Conservation (phyloP, 2,797 vertebrate species). For the Heteromormyrus szaboi region DNA sequence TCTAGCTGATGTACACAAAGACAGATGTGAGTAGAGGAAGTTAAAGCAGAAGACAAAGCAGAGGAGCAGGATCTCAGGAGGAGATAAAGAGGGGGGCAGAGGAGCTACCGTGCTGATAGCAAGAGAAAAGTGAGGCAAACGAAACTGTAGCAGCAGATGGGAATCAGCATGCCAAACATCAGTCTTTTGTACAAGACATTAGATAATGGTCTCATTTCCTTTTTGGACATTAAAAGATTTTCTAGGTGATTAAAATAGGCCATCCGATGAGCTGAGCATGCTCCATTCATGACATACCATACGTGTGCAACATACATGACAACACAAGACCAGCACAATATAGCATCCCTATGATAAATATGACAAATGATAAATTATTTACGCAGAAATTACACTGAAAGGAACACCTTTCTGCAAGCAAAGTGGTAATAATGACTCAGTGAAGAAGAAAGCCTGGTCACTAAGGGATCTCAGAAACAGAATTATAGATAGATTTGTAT, state of each 20-base stretch:
- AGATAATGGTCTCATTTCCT: conserved; percentile 43
- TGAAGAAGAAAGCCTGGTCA: conserved; percentile 22
- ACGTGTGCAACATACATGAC: neutral
- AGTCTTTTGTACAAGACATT: conserved; percentile 39
- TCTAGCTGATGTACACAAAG: neutral
- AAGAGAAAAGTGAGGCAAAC: conserved; percentile 26
- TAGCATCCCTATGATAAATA: neutral
- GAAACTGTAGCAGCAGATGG: conserved; percentile 43
- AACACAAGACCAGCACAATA: neutral
- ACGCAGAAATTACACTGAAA: neutral
- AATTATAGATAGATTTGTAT: conserved; percentile 39
- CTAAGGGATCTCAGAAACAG: conserved; percentile 27
- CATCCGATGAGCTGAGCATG: neutral
- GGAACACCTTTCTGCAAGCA: neutral
- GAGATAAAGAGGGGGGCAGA: conserved; percentile 15
- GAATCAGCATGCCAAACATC: conserved; percentile 44
- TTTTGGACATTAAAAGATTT: conserved; percentile 33
- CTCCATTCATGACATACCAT: conserved; percentile 3
- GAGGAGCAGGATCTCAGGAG: neutral
- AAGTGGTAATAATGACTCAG: neutral
- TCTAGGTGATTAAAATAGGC: conserved; percentile 17
- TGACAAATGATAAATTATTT: neutral
- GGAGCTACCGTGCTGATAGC: conserved; percentile 35
- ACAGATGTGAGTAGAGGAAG: neutral
- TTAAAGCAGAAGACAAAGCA: neutral